Evolutionary conservation across 2,797 vertebrate species (phyloP), one percentile per base, ranked within the genome.

Genomic region (Neostethus bicornis): DNA sequence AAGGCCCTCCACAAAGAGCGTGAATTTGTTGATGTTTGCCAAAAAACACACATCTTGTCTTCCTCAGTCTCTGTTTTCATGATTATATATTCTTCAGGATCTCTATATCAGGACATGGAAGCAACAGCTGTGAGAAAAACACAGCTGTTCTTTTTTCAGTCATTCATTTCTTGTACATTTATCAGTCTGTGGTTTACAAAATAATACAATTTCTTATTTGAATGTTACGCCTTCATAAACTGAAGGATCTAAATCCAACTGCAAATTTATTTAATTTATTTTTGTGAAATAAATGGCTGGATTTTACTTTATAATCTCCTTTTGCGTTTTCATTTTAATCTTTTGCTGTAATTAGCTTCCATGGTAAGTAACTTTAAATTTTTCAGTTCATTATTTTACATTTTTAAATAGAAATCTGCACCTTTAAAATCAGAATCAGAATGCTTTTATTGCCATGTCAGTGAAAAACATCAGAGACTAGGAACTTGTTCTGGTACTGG

Each of bases 21-120:
- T 54, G 61, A 77, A 80, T 78, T 66, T 81, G 75, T 78, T 76
- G 77, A 88, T 81, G 77, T 86, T 88, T 82, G 69, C 80, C 77
- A 80, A 70, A 73, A 53, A 51, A 45, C 56, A 58, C 73, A 77
- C 59, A 67, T 67, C 49, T 60, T 53, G 48, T 63, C 69, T 64
- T 75, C 69, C 66, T 57, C 51, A 34, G 67, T 67, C 56, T 67
- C 64, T 72, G 32, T 73, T 70, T 63, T 51, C 42, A 20, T 37
- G 49, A 39, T 38, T 61, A 76, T 29, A n/a, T 55, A 16, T 63
- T 51, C 43, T 76, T 51, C 35, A 34, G 48, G 68, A 75, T 73
- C 70, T 79, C 62, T 67, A 43, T 43, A 26, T 66, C 28, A 52
- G 63, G 55, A 56, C 59, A 77, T 46, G 73, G 64, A 56, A 13